Base-by-base conservation (phyloP, 2,797 vertebrate genomes). In the Crocidura indochinensis region DNA sequence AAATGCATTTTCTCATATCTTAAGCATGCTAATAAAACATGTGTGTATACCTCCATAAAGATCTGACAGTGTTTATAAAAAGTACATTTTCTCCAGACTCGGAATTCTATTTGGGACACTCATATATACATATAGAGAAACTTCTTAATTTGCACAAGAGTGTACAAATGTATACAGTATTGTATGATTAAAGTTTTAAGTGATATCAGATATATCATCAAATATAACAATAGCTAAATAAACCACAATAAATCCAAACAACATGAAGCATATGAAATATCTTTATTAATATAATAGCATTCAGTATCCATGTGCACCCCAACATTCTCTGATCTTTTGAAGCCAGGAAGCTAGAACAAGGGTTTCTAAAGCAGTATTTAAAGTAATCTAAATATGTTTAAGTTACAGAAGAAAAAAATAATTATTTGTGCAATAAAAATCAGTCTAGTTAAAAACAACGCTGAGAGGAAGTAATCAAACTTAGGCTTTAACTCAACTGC, bases 371-470 rank as follows among this genome's bases (percentile, higher is more conserved):
- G 10, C 64, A 65, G 24, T 19, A 62, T 69, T 75, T 68, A 82
- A 93, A 9, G 19, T 74, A 83, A 89, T 78, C 86, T 85, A 44
- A 27, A 69, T 56, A 7, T 65, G 27, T 65, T 65, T 27, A 65
- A 65, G 19, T 27, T 26, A 27, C 27, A 65, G 64, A 65, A 31
- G 47, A 85, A 74, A 91, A 90, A 44, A 91, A 68, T 71, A 26
- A 81, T 62, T 84, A 89, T 68, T 56, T 75, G 47, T 84, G 44
- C 29, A 82, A 86, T 74, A 49, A 82, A 88, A 89, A 85, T 29
- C 92, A 90, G 76, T 64, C 77, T 53, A 31, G 65, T 80, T 56
- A 93, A 74, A 82, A 77, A 71, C 10, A 91, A 67, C 51, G 82
- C 1, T 72, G 44, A 72, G 1, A 85, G 56, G 47, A 88, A 94